A percentile compares a stretch with the other conserved stretches of the same genome.
Evolutionary conservation across 2,113 vertebrate species (phyloP).

Genomic region (Panurus biarmicus): DNA sequence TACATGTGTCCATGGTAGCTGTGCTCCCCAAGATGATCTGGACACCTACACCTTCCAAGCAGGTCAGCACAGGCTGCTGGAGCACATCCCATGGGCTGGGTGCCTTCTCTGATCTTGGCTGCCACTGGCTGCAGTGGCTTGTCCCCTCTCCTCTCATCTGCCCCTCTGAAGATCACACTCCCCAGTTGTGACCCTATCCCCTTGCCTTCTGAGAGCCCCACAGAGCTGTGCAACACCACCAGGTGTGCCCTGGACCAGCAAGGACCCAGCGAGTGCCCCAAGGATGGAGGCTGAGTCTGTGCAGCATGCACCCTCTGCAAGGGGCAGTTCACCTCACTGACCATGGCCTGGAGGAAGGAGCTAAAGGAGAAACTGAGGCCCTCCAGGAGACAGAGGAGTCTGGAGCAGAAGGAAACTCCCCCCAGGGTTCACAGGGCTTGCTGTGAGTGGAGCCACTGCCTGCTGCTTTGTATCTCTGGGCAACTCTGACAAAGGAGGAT

Average conservation of each 20-base stretch:
- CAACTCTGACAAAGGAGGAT: background rate
- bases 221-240: fast-evolving
- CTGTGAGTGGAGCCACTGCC: background rate
- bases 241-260: background rate
- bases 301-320: background rate
- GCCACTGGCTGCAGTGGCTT: background rate
- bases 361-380: background rate
- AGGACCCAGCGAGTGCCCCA: background rate
- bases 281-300: background rate
- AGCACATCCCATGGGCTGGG: fast-evolving
- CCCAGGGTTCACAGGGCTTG: background rate
- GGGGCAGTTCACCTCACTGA: background rate
- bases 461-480: background rate
- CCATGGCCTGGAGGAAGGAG: background rate
- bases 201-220: background rate
- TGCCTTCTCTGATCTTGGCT: background rate
- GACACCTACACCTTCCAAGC: too few species aligned
- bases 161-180: background rate
- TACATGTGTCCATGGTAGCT: fast-evolving
- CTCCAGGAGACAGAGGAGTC: background rate
- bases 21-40: fast-evolving
- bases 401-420: background rate
- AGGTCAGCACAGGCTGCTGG: background rate
- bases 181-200: background rate
- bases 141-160: background rate